Base-by-base conservation (phyloP, 2,888 invertebrate genomes). In the Malthinus seriepunctatus region DNA sequence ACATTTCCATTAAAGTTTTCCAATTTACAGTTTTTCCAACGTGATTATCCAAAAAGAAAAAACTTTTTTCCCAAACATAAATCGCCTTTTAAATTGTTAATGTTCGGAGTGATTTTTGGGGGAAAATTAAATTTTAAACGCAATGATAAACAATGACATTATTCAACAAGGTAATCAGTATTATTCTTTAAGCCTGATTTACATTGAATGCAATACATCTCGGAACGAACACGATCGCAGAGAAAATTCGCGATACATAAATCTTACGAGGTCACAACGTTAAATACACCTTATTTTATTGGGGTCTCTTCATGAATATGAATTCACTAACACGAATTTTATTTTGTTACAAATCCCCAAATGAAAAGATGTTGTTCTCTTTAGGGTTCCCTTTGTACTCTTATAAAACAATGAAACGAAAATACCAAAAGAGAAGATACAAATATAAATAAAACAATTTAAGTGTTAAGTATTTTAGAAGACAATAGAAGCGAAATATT, bases 161-260 rank as follows among this genome's bases (percentile, higher is more conserved):
- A 69, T 69, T 71, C 67, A 63, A 63, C 63, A 60, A 58, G 59
- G 71, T 71, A 74, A 74, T 74, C 73, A 74, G 73, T 74, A 73
- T 75, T 72, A 75, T 73, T 74, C 73, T 74, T 72, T 56, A 51
- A 53, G 5, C 3, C 70, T 72, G 70, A 76, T 77, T 76, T 77
- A 76, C 76, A 76, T 76, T 76, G 75, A 77, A 76, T 77, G 73
- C 76, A 69, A 74, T 76, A 76, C 74, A 75, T 76, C 76, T 74
- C 73, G 23, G 63, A 61, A 64, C 66, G 69, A 72, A 72, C 73
- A 72, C 71, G 73, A 67, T 69, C 64, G 69, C 71, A 66, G 72
- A 64, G 70, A 72, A 72, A 71, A 70, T 73, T 72, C 73, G 67
- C 73, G 69, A 74, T 66, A 71, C 73, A 75, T 75, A 75, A 75